Conservation (phyloP, 2,888 invertebrate genomes). For the Apotomis betuletana region DNA sequence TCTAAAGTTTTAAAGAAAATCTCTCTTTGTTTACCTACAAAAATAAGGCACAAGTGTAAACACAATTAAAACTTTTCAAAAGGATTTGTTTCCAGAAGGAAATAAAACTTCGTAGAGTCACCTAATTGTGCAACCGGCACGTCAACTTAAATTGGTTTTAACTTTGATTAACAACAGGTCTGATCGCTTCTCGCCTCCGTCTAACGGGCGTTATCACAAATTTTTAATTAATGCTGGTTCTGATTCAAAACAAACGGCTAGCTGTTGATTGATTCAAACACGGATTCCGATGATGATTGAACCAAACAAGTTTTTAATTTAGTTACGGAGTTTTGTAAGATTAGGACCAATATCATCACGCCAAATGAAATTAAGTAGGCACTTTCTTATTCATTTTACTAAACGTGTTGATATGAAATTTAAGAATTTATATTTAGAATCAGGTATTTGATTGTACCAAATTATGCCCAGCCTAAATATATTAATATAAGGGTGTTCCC, state of each 20-base stretch:
- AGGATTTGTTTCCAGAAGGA: neutral
- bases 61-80: constrained; percentile 5
- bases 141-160: constrained; percentile 73
- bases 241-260: constrained; percentile 33
- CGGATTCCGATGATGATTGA: neutral
- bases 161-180: constrained; percentile 63
- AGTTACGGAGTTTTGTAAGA: neutral
- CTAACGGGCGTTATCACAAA: constrained; percentile 49
- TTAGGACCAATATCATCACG: no score
- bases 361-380: no score
- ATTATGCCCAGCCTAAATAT: no score
- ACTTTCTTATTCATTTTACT: no score
- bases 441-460: no score
- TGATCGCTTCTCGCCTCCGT: constrained; percentile 50
- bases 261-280: constrained; percentile 24
- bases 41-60: neutral
- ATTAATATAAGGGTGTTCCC: no score
- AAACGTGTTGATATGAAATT: no score
- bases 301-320: constrained; percentile 15
- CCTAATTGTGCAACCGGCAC: constrained; percentile 61
- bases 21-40: neutral
- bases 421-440: no score
- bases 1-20: no score
- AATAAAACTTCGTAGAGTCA: constrained; percentile 24
- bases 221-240: constrained; percentile 65